These are phyloP conservation scores for Acrocephalus scirpaceus DNA, from an alignment of 2,797 vertebrate genomes.

Conservation along the genomic window DNA sequence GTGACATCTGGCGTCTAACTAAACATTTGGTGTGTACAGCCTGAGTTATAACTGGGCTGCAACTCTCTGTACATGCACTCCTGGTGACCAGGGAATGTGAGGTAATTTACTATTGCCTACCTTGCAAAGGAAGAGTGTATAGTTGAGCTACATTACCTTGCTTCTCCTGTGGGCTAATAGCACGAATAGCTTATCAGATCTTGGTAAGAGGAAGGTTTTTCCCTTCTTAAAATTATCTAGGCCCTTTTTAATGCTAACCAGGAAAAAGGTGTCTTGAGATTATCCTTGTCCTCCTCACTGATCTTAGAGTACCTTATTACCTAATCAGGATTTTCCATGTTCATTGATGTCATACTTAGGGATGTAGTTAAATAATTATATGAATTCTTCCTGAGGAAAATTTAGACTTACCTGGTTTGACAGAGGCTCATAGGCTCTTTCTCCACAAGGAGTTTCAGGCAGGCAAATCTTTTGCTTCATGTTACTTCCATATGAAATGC, in stretches of 20 bases:
- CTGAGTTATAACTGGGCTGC: not conserved
- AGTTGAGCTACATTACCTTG: not conserved
- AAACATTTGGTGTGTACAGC: not conserved
- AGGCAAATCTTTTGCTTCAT: not conserved
- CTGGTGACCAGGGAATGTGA: not conserved
- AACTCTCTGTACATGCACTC: not conserved
- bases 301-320: not conserved
- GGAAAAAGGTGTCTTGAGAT: not conserved
- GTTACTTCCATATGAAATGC: not conserved
- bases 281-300: not conserved
- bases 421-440: not conserved
- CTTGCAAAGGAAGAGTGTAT: not conserved
- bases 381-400: not conserved
- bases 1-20: not conserved
- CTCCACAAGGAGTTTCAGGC: not conserved
- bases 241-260: not conserved
- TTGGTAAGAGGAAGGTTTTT: not conserved
- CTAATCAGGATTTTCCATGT: not conserved
- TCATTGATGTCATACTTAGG: not conserved
- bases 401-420: not conserved
- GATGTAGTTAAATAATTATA: not conserved
- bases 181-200: not conserved
- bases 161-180: not conserved
- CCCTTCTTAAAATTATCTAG: not conserved
- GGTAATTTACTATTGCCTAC: not conserved